phyloP scores from a whole-genome alignment of 1,140 invertebrate species.

The Drosophila chauvacae region DNA sequence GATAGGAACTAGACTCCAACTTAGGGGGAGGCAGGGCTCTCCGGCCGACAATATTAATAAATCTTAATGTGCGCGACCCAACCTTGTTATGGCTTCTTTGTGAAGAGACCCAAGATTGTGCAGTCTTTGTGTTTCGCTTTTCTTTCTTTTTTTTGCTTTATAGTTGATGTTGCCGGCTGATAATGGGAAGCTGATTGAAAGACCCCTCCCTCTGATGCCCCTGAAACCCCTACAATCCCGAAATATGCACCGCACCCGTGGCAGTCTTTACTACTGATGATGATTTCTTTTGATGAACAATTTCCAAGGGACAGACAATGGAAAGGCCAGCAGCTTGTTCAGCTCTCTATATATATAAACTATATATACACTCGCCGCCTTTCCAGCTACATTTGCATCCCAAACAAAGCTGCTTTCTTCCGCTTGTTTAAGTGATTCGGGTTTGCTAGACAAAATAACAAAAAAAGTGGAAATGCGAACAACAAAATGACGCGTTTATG shows the following conservation, averaged over 20 bases:
- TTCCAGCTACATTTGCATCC: conserved; percentile 44
- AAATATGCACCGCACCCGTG: conserved; percentile 22
- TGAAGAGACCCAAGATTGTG: conserved; percentile 44
- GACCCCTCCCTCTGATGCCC: conserved; percentile 13
- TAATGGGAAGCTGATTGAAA: conserved; percentile 68
- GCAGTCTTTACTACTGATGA: conserved; percentile 41
- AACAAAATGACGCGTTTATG: conserved; percentile 31
- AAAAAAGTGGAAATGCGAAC: conserved; percentile 18
- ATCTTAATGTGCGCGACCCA: conserved; percentile 57
- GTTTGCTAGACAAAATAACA: conserved; percentile 11
- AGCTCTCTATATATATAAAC: conserved; percentile 24
- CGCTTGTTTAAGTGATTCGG: conserved; percentile 43
- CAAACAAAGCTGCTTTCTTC: conserved; percentile 53
- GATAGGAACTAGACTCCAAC: conserved; percentile 29
- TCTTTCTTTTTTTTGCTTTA: conserved; percentile 12
- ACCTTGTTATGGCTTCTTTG: conserved; percentile 66
- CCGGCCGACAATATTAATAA: conserved; percentile 61
- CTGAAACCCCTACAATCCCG: not conserved
- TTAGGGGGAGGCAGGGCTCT: not conserved
- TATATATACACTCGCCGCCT: not conserved
- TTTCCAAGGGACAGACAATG: conserved; percentile 60
- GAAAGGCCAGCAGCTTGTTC: conserved; percentile 19
- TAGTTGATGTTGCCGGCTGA: conserved; percentile 52
- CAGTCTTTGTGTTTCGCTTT: conserved; percentile 27
- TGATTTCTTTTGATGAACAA: conserved; percentile 71